phyloP scores from a whole-genome alignment of 1,140 invertebrate genomes.

The Heliconius himera region DNA sequence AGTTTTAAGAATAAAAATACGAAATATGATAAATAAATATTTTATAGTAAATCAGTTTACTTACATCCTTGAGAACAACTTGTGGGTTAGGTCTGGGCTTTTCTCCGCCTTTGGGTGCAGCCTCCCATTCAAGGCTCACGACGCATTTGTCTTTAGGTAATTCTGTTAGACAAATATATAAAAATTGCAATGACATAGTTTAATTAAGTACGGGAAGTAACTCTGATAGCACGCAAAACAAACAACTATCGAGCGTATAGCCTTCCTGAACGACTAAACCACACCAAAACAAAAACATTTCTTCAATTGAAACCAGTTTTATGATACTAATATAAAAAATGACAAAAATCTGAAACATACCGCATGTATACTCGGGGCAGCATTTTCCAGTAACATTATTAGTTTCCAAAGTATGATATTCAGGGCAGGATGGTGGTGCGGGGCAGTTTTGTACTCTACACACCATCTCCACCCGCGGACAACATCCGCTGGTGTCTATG shows the following conservation, averaged over 20 bases:
- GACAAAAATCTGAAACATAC: slow-evolving; percentile 63
- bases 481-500: slow-evolving; percentile 86
- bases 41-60: slow-evolving; percentile 31
- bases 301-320: too few relatives aligned
- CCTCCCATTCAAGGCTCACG: slow-evolving; percentile 82
- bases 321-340: background rate
- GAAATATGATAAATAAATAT: too few relatives aligned
- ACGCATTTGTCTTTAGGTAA: slow-evolving; percentile 87
- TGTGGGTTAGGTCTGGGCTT: slow-evolving; percentile 66
- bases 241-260: too few relatives aligned
- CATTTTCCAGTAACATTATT: slow-evolving; percentile 81
- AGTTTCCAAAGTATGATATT: slow-evolving; percentile 81
- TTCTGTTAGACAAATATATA: slow-evolving; percentile 70
- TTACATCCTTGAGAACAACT: slow-evolving; percentile 78
- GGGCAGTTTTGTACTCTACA: slow-evolving; percentile 85
- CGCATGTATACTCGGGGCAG: slow-evolving; percentile 86
- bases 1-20: too few relatives aligned
- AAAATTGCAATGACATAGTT: background rate
- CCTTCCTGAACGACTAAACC: too few relatives aligned
- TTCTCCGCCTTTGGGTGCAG: slow-evolving; percentile 81
- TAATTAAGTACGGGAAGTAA: too few relatives aligned
- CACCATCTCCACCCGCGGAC: slow-evolving; percentile 82
- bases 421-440: slow-evolving; percentile 80
- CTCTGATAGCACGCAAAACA: too few relatives aligned
- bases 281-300: too few relatives aligned